Evolutionary conservation across 1,140 invertebrate species (phyloP), one percentile per base, ranked within the genome.

Genomic region (Bombus haemorrhoidalis): DNA sequence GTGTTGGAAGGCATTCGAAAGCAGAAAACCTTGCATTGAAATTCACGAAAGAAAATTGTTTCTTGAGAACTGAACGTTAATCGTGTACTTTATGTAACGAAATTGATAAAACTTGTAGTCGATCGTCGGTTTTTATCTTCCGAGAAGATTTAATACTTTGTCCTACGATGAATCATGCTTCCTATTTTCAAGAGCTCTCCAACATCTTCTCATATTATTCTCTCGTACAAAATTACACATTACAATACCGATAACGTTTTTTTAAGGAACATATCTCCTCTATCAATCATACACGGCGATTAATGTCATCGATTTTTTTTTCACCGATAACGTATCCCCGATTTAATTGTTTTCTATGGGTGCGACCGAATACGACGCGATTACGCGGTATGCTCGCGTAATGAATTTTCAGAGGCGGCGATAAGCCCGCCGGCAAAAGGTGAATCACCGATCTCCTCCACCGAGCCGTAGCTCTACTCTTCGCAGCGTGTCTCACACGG

Each of bases 391-490:
- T 53, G 47, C 47, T 53, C 18, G 47, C 47, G 47, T 74, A 71
- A 77, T 77, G 37, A 86, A 79, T 88, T 89, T 89, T 83, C 81
- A 25, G 25, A 53, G n/a, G 25, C 12, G 53, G 9, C 57, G 75
- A 83, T 78, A 81, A 81, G 43, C 9, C 18, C 8, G 10, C 13
- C 43, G 28, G 62, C 28, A 25, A 28, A 28, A 82, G 57, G 76
- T 89, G 88, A 89, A 82, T 89, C 88, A 89, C 53, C 53, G 66
- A 71, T 72, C 68, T 59, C 62, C 22, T 74, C 47, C 47, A 53
- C 5, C 18, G 6, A 53, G 47, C 6, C n/a, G 66, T 43, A 41
- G 39, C 57, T 41, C 28, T 15, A 39, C 81, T 68, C 34, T 22
- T 43, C 76, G 47, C 22, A 71, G 6, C 57, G 66, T 43, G 73